Conservation (phyloP, 1,140 invertebrate species). For the Bombyx mandarina region DNA sequence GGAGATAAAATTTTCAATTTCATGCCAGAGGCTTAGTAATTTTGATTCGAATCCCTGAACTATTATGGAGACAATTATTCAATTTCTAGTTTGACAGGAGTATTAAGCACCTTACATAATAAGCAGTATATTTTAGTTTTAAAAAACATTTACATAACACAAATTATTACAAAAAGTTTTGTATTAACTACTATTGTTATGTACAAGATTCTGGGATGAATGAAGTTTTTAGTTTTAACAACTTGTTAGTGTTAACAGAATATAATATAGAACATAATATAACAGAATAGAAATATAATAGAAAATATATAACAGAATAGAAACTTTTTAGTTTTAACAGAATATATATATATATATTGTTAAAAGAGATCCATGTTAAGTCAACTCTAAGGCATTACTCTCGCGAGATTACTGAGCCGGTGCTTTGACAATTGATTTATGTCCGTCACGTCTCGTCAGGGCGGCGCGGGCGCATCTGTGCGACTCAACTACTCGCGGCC, state of each 20-base stretch:
- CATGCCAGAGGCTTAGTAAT: too few species aligned
- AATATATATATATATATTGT: background rate
- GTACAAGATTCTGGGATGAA: slow-evolving; percentile 11
- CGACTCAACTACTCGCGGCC: slow-evolving; percentile 9
- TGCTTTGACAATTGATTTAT: slow-evolving; percentile 67
- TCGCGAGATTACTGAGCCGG: slow-evolving; percentile 45
- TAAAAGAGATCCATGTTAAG: background rate
- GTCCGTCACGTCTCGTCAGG: slow-evolving; percentile 61
- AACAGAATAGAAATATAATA: too few species aligned
- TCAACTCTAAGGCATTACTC: slow-evolving; percentile 49
- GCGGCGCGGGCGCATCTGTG: slow-evolving; percentile 43
- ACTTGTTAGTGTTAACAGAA: background rate
- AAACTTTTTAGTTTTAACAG: background rate
- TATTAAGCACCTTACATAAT: too few species aligned
- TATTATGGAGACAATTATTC: too few species aligned
- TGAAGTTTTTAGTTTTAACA: slow-evolving; percentile 12
- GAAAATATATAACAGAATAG: too few species aligned
- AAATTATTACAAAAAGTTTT: too few species aligned
- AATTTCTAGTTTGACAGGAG: too few species aligned
- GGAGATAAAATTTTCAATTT: too few species aligned
- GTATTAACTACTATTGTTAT: too few species aligned
- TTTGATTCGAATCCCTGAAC: too few species aligned
- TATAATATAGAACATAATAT: background rate
- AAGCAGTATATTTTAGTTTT: too few species aligned
- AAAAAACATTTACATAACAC: too few species aligned